phyloP scores from a whole-genome alignment of 2,797 vertebrate species.

The Enteromius afrohamiltoni region DNA sequence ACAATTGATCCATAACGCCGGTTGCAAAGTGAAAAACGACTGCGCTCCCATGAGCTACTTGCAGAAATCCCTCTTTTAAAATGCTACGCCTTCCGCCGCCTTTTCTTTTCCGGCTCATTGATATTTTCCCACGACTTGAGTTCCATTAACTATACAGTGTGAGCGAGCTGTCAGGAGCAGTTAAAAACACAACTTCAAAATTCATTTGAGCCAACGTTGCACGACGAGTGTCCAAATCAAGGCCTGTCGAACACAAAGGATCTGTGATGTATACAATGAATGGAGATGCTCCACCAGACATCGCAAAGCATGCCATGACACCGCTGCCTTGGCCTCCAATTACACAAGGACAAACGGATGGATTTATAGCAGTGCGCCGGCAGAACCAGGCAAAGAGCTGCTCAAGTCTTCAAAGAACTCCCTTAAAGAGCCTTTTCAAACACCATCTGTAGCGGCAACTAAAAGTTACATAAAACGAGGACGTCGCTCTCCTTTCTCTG shows the following conservation, averaged over 20 bases:
- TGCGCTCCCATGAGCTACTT: constrained; percentile 58
- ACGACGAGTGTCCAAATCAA: constrained; percentile 12
- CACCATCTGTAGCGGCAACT: constrained; percentile 75
- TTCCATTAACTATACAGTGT: constrained; percentile 1
- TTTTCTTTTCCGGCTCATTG: constrained; percentile 27
- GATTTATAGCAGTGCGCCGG: constrained; percentile 71
- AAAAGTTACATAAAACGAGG: constrained; percentile 75
- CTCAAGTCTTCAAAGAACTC: constrained; percentile 75
- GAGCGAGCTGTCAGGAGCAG: neutral
- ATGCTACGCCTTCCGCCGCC: neutral
- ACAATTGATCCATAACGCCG: constrained; percentile 66
- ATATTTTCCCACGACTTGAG: constrained; percentile 39
- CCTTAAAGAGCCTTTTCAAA: constrained; percentile 72
- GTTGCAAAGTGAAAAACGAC: constrained; percentile 67
- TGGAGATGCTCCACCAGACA: constrained; percentile 24
- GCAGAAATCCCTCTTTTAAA: constrained; percentile 59
- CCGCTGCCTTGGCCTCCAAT: constrained; percentile 49
- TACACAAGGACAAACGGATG: constrained; percentile 72
- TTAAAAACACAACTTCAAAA: neutral
- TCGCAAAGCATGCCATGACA: constrained; percentile 8
- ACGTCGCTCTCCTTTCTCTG: constrained; percentile 66
- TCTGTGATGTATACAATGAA: constrained; percentile 36
- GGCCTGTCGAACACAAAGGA: constrained; percentile 12
- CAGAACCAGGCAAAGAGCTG: constrained; percentile 74
- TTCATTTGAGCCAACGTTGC: constrained; percentile 1